phyloP scores from a whole-genome alignment of 2,113 vertebrate species.

The Stigmatopora nigra region DNA sequence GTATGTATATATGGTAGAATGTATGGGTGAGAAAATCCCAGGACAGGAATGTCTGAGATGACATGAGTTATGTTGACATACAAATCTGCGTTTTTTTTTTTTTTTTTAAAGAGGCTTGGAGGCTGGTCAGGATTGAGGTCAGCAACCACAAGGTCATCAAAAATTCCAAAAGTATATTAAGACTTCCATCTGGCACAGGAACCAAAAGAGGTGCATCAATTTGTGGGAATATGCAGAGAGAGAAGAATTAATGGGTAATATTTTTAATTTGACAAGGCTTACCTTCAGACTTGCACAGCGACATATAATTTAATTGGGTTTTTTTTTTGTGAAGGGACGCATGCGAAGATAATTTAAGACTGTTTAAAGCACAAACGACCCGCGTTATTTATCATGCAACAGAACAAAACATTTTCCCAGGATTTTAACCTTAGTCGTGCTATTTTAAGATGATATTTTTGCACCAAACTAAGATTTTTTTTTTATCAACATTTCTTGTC shows the following conservation, averaged over 20 bases:
- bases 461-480: not conserved
- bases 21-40: slow-evolving; percentile 18
- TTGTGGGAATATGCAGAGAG: slow-evolving; percentile 39
- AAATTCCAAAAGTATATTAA: slow-evolving; percentile 55
- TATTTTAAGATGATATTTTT: slow-evolving; percentile 35
- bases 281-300: slow-evolving; percentile 4
- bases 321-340: too few relatives aligned
- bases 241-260: not conserved
- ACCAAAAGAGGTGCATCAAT: slow-evolving; percentile 22
- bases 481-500: not conserved
- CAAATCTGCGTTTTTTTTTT: slow-evolving; percentile 52
- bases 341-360: slow-evolving; percentile 23
- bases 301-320: too few relatives aligned
- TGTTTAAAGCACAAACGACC: slow-evolving; percentile 33
- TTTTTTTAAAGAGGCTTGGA: slow-evolving; percentile 51
- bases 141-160: slow-evolving; percentile 51
- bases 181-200: slow-evolving; percentile 45
- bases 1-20: slow-evolving; percentile 4
- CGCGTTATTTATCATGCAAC: slow-evolving; percentile 39
- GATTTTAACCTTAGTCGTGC: slow-evolving; percentile 3
- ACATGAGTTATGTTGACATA: slow-evolving; percentile 38
- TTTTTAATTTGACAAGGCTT: too few relatives aligned
- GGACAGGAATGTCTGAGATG: slow-evolving; percentile 39
- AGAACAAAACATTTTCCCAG: not conserved
- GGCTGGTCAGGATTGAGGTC: slow-evolving; percentile 55